Evolutionary conservation across 2,888 invertebrate genomes (phyloP), one percentile per base, ranked within the genome.

Genomic region (Dryocosmus kuriphilus): DNA sequence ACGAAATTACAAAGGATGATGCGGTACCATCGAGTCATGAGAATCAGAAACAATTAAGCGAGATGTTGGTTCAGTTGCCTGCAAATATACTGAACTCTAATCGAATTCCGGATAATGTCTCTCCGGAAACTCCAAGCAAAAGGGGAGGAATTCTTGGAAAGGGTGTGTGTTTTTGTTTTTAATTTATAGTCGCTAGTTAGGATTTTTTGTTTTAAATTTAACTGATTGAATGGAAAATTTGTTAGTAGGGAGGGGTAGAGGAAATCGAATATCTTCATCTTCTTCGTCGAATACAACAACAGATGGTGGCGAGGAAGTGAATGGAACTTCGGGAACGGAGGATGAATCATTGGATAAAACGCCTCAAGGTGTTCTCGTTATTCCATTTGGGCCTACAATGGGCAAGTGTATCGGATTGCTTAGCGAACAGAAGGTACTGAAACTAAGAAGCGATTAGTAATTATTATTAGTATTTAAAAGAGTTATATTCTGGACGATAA

Each of bases 331-430:
- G 6, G 87, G 87, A 11, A 77, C 86, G 5, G 91, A 91, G 77
- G 90, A 90, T 16, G 92, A 91, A 57, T 77, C 81, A 32, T 74
- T 82, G 14, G 90, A 90, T 75, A 91, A 89, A 81, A 90, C 86
- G 55, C 87, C 89, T 30, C 93, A 93, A 79, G 92, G 93, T 5
- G 95, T 96, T n/a, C 91, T 96, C 30, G 94, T 96, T 60, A 95
- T 97, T 85, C 94, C 95, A 27, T 93, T 96, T 76, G 93, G 93
- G 22, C 92, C 93, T 75, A 93, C 92, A 27, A 92, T 92, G 35
- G 93, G 93, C 55, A 95, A 95, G 83, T 94, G 94, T 83, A 93
- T 95, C 22, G 95, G 95, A 35, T 93, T 95, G 84, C 89, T 95
- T 14, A 93, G 95, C 7, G 95, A 96, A 89, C 94, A 94, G 79